Evolutionary conservation across 2,797 vertebrate species (phyloP), one percentile per base, ranked within the genome.

Genomic region (Diplodus sargus): DNA sequence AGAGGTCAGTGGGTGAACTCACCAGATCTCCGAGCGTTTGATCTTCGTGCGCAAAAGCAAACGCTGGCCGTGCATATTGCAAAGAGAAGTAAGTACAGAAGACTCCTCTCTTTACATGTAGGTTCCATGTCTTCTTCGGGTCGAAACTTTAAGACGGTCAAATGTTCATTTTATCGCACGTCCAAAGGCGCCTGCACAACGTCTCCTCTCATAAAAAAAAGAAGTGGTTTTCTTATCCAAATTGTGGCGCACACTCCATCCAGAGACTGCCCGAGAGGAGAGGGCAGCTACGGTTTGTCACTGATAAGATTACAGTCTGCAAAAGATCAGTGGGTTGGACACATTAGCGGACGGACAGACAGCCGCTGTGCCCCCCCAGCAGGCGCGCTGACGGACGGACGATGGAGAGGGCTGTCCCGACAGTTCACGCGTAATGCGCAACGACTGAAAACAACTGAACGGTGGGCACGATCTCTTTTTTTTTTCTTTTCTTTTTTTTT

Each of bases 61-160:
- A 93, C 76, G 74, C 85, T 72, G 83, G 85, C 69, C 39, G 90
- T 63, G 81, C 83, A 94, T 51, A 90, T 49, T 48, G 81, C 85
- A 60, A 93, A 85, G 42, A 94, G 74, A 72, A 95, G 75, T 58
- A 93, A 71, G 76, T 85, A 90, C 25, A 94, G 76, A 23, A 92
- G 71, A 74, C 59, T 85, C 71, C 83, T 91, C 49, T 79, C 86
- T 85, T 88, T 90, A 47, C 85, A 78, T 59, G 74, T 74, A 56
- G 91, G 72, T 85, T 94, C 96, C 97, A 97, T 97, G 64, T 90
- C 91, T 85, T 77, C 77, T 71, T 69, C 30, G 57, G 51, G 58
- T 78, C 56, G n/a, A 76, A 79, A 82, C 70, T 88, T 83, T 54
- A 22, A 62, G 64, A 58, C 51, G 42, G 72, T 92, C 87, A 93